phyloP scores from a whole-genome alignment of 2,888 invertebrate species.

The Chirona hameri region DNA sequence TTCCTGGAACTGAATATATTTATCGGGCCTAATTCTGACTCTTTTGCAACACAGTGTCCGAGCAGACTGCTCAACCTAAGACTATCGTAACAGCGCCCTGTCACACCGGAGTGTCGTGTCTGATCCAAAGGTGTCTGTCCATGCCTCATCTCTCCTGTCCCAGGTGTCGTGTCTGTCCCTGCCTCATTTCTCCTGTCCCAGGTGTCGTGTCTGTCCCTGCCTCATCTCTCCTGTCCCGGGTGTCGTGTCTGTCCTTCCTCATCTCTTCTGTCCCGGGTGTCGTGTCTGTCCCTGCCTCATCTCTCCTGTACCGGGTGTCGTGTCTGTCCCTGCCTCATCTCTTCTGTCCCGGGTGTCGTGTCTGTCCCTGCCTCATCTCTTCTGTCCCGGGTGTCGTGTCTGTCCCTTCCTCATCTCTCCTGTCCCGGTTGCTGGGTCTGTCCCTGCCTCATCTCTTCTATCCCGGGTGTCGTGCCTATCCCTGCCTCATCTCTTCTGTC shows the following conservation, averaged over 20 bases:
- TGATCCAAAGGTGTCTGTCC: too few species aligned
- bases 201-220: conserved; percentile 49
- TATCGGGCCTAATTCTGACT: too few species aligned
- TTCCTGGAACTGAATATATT: too few species aligned
- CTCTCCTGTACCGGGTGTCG: conserved; percentile 55
- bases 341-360: conserved; percentile 54
- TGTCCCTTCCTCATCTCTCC: conserved; percentile 53
- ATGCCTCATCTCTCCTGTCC: conserved; percentile 56
- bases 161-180: conserved; percentile 49
- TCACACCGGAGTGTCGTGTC: conserved; percentile 48
- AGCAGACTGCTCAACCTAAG: too few species aligned
- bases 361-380: conserved; percentile 58
- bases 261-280: conserved; percentile 59
- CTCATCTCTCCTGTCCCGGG: conserved; percentile 56
- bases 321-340: conserved; percentile 55
- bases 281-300: conserved; percentile 50
- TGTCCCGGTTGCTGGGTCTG: conserved; percentile 51
- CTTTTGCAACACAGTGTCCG: too few species aligned
- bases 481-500: conserved; percentile 59
- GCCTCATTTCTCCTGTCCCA: conserved; percentile 56
- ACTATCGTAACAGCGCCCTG: too few species aligned
- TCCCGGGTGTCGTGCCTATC: conserved; percentile 50
- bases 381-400: conserved; percentile 56
- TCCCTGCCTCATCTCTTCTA: conserved; percentile 57
- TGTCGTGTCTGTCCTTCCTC: conserved; percentile 49